phyloP scores from a whole-genome alignment of 2,797 vertebrate species.

The Ibycter americanus region DNA sequence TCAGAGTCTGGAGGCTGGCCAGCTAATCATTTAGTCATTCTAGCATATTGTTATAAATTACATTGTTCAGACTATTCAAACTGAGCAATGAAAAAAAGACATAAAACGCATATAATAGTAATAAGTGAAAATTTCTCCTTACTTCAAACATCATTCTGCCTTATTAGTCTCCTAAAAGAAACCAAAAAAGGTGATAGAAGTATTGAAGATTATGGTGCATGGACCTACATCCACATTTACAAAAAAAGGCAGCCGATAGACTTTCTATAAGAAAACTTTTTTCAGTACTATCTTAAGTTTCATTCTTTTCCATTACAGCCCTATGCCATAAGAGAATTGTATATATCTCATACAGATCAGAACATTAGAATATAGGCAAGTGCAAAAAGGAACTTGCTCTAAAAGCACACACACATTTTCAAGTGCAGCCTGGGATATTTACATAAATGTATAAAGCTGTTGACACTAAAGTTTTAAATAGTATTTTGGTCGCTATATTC shows the following conservation, averaged over 20 bases:
- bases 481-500: not conserved
- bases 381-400: not conserved
- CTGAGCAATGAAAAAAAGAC: not conserved
- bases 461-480: not conserved
- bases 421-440: not conserved
- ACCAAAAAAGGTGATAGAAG: not conserved
- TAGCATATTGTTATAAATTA: not conserved
- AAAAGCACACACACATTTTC: not conserved
- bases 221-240: not conserved
- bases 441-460: not conserved
- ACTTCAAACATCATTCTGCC: not conserved
- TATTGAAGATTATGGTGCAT: not conserved
- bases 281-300: not conserved
- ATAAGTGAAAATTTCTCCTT: not conserved
- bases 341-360: not conserved
- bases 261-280: not conserved
- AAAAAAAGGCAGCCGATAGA: not conserved
- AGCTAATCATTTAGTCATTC: not conserved
- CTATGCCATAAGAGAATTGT: accelerated
- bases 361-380: not conserved
- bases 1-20: not conserved
- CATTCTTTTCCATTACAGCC: not conserved
- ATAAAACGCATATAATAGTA: not conserved
- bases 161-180: not conserved
- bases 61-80: not conserved